phyloP scores from a whole-genome alignment of 2,888 invertebrate genomes.

The Apamea monoglypha region DNA sequence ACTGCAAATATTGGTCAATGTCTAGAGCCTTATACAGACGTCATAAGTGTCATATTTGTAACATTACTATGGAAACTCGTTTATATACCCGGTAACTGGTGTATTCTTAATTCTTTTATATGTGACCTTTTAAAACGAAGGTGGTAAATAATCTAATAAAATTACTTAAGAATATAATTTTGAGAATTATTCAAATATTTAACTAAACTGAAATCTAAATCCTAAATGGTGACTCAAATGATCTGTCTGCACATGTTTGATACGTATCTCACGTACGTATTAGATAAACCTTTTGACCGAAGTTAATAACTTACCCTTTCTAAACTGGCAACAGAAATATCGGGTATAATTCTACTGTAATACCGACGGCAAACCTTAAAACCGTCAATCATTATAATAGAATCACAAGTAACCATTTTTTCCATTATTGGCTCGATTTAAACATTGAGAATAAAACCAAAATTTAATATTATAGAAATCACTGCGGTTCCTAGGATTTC shows the following conservation, averaged over 20 bases:
- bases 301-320: background rate
- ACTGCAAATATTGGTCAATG: conserved; percentile 52
- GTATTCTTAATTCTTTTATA: background rate
- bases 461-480: background rate
- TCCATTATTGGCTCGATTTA: background rate
- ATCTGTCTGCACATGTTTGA: background rate
- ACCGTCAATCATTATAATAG: background rate
- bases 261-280: background rate
- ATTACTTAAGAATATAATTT: background rate
- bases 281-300: background rate
- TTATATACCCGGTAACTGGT: background rate
- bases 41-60: background rate
- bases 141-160: background rate
- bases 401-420: background rate
- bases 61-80: background rate
- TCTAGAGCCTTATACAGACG: conserved; percentile 17
- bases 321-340: background rate
- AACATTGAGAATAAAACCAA: background rate
- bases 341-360: background rate
- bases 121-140: background rate
- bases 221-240: background rate
- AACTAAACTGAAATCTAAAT: background rate
- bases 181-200: background rate
- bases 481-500: background rate
- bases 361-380: background rate